Evolutionary conservation across 2,888 invertebrate species (phyloP), one percentile per base, ranked within the genome.

Genomic region (Apantesis nais): DNA sequence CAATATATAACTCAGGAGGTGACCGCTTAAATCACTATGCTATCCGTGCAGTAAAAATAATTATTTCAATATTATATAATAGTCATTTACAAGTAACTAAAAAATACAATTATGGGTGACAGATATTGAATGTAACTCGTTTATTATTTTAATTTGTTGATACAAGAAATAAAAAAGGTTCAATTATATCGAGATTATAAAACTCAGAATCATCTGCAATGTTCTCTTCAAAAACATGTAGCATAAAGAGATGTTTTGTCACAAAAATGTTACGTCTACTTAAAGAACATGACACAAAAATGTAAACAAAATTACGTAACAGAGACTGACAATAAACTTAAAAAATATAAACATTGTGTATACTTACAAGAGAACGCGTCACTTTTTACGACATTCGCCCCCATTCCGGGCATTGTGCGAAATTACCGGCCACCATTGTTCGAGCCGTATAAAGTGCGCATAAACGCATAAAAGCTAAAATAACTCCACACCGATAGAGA

Each of bases 401-500:
- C 70, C 74, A 76, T 74, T 79, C 67, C 66, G 67, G 71, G 72
- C 72, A 70, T 70, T 67, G 77, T 77, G 71, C 72, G 75, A 76
- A 82, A 83, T 83, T 83, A 81, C 77, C 73, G 71, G 74, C 75
- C 71, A 75, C 78, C 83, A 82, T 83, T 83, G 84, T 83, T 82
- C 72, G 74, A 66, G 72, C 39, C 82, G 73, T 77, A 82, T 77
- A 78, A 80, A 83, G 77, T 75, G 70, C 83, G 75, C 80, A 82
- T 81, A 80, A 80, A 83, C 74, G 75, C 76, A 83, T 80, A 82
- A 81, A 80, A 80, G 78, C 76, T 75, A 79, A 80, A 83, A 83
- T 81, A 81, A 83, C 79, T 76, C 77, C 62, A 74, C 80, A 74
- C 76, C 74, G 62, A 82, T 80, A 69, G 72, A 80, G 73, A 78